Base-by-base conservation (phyloP, 2,888 invertebrate species). In the Xestia rhomboidea region DNA sequence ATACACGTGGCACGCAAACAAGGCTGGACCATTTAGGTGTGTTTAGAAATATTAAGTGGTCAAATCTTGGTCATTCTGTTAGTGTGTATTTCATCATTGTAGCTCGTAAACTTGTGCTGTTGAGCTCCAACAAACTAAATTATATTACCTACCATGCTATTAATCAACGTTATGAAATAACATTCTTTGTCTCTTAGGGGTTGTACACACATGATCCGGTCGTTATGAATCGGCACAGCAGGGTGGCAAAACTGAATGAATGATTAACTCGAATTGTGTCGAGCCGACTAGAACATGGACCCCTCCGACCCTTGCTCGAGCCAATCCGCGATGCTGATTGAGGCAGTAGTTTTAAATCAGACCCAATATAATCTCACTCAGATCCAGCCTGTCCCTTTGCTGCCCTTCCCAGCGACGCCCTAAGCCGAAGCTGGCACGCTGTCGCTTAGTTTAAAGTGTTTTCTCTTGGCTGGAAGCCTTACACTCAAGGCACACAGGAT, bases 21-120 rank as follows among this genome's bases (percentile, higher is more conserved):
- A 69, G 80, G 57, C 68, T 82, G 62, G 79, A 57, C 57, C 72
- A 82, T 83, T 73, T 79, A 79, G 24, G 24, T 79, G 60, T 82
- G 82, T 82, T 79, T 72, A 70, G 79, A 79, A 82, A 79, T 76
- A 76, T 79, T 79, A 82, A 82, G 76, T 83, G 83, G 80, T 80
- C 69, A 76, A 83, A 79, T 76, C 69, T 75, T 83, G 71, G 79
- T 82, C 51, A 79, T 63, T 71, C 64, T 70, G 41, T 79, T 41
- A 66, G 83, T 76, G 60, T 80, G 41, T 49, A 68, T 83, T 76
- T 76, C 79, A 83, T 79, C 79, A 82, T 82, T 68, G 62, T 60
- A 30, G 62, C 69, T 82, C 78, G 49, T 82, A 70, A 73, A 78
- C 34, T 60, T 60, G 8, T 15, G 60, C 46, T 44, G 49, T 57